Conservation (phyloP, 2,113 vertebrate species). For the Myrmecophaga tridactyla region DNA sequence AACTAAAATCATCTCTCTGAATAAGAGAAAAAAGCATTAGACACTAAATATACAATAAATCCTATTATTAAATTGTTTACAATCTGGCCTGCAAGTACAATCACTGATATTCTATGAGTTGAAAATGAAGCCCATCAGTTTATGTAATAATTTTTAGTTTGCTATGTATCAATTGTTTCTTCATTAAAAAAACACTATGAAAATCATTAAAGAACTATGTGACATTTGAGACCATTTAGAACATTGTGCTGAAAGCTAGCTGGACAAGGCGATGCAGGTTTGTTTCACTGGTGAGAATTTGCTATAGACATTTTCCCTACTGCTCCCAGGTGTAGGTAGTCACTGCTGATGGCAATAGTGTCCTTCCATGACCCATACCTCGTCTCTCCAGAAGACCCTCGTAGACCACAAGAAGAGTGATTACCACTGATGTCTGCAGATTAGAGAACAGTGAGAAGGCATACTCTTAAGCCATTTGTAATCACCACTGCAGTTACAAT, state of each 20-base stretch:
- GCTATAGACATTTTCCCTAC: not conserved
- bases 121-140: not conserved
- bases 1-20: not conserved
- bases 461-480: not conserved
- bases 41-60: not conserved
- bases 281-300: not conserved
- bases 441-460: not conserved
- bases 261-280: not conserved
- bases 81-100: not conserved
- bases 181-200: not conserved
- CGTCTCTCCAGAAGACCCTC: not conserved
- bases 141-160: not conserved
- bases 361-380: not conserved
- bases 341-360: accelerated
- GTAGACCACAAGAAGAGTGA: not conserved
- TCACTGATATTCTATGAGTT: not conserved
- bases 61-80: not conserved
- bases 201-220: not conserved
- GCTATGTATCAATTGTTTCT: not conserved
- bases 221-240: not conserved
- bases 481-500: not conserved
- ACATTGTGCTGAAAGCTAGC: not conserved
- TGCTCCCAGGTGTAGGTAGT: not conserved
- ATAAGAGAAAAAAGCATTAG: not conserved
- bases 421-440: not conserved